phyloP scores from a whole-genome alignment of 1,140 invertebrate genomes.

The Protaetia brevitarsis region DNA sequence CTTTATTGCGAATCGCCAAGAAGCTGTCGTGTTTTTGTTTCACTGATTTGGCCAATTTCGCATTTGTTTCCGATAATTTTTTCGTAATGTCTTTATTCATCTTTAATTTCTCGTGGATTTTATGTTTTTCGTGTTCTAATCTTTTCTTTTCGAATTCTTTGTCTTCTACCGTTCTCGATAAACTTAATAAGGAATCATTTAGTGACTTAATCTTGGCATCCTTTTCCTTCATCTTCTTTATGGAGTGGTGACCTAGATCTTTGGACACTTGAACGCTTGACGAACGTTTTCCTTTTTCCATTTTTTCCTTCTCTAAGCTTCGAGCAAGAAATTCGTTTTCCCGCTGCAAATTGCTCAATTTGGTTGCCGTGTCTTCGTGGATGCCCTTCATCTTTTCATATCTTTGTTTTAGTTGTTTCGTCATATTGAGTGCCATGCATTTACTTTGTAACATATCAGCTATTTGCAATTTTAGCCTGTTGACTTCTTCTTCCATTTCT shows the following conservation, averaged over 20 bases:
- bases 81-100: slow-evolving; percentile 16
- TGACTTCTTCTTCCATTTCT: not conserved
- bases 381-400: slow-evolving; percentile 20
- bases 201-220: not conserved
- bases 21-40: slow-evolving; percentile 17
- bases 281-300: slow-evolving; percentile 18
- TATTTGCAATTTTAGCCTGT: not conserved
- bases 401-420: slow-evolving; percentile 10
- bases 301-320: slow-evolving; percentile 22
- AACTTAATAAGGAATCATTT: not conserved
- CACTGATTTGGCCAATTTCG: slow-evolving; percentile 18
- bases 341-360: slow-evolving; percentile 1
- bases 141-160: slow-evolving; percentile 10
- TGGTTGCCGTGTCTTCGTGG: not conserved
- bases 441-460: not conserved
- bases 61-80: slow-evolving; percentile 15
- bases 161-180: slow-evolving; percentile 13
- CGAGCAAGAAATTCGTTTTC: slow-evolving; percentile 21
- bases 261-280: slow-evolving; percentile 8
- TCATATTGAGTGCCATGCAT: slow-evolving; percentile 10
- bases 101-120: slow-evolving; percentile 18
- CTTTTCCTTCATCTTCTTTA: slow-evolving; percentile 3
- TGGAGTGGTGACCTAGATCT: not conserved
- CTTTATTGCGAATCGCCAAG: not conserved
- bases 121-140: slow-evolving; percentile 1